Base-by-base conservation (phyloP, 2,113 vertebrate genomes). In the Poicephalus gulielmi region DNA sequence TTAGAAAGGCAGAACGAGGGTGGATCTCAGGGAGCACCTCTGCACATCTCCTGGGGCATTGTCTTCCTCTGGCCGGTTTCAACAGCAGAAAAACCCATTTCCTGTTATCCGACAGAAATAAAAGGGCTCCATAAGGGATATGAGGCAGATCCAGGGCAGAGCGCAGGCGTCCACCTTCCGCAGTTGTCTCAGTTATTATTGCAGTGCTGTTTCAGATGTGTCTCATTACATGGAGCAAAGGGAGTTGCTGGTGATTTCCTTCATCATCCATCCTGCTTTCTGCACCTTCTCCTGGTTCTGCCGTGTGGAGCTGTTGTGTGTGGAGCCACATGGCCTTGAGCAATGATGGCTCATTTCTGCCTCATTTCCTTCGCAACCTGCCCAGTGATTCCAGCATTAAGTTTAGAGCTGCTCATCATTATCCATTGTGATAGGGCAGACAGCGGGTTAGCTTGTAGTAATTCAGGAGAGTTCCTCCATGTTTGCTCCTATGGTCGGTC, bases 151-250 rank as follows among this genome's bases (percentile, higher is more conserved):
- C 11, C 52, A 22, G 47, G 46, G 76, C 33, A 66, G n/a, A 33
- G 50, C 85, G 39, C 6, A 2, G 31, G 63, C 0, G 4, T 3
- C 3, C 17, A 3, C 18, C 35, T 23, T 23, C n/a, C 27, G 46
- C 33, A 10, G 1, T 44, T 25, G 12, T 49, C 25, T 10, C 50
- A 4, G 10, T 7, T 3, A 8, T 41, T 52, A 10, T 71, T 39
- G 49, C 8, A 5, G 37, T 6, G 59, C 3, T 39, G 35, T 31
- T 71, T 9, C 68, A 15, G 3, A 0, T 0, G 3, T 4, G 49
- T 25, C 31, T 49, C 4, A 0, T 27, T 2, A 2, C 16, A 6
- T 2, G 0, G 57, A 68, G 46, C 50, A 2, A 5, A 4, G 69
- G 74, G 81, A 52, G 59, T 7, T 52, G 81, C 64, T 52, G 87